Conservation (phyloP, 2,888 invertebrate species). For the Xestia c-nigrum region DNA sequence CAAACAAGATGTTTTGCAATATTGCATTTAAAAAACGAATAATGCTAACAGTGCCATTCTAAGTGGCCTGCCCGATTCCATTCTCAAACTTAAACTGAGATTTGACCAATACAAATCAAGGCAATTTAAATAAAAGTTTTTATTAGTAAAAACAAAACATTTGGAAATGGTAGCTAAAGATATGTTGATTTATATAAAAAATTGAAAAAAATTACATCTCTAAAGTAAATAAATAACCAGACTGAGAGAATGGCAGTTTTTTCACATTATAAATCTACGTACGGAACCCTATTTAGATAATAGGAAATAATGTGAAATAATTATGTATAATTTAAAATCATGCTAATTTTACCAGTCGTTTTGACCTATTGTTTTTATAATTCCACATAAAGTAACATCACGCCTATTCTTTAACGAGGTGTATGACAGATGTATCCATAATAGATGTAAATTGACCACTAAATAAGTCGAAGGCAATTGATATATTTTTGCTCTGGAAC, state of each 20-base stretch:
- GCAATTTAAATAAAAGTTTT: not conserved
- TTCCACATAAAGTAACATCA: not conserved
- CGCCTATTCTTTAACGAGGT: not conserved
- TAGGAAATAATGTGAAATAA: constrained; percentile 20
- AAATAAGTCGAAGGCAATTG: too few relatives aligned
- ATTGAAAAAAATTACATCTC: not conserved
- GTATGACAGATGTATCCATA: not conserved
- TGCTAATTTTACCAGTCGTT: not conserved
- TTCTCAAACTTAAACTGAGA: too few relatives aligned
- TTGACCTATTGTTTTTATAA: not conserved
- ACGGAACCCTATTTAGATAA: constrained; percentile 10
- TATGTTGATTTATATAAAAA: not conserved
- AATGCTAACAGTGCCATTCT: too few relatives aligned
- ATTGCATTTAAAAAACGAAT: too few relatives aligned
- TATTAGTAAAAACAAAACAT: not conserved
- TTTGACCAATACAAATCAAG: not conserved
- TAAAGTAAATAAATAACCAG: not conserved
- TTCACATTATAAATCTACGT: not conserved
- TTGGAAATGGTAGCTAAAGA: not conserved
- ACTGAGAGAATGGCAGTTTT: not conserved
- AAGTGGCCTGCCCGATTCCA: too few relatives aligned
- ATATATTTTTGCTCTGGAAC: too few relatives aligned
- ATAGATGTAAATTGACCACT: too few relatives aligned
- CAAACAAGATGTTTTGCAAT: too few relatives aligned
- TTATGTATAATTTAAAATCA: constrained; percentile 4